These are phyloP conservation scores for Thryonomys swinderianus DNA, from an alignment of 2,113 vertebrate species.

Conservation along the genomic window DNA sequence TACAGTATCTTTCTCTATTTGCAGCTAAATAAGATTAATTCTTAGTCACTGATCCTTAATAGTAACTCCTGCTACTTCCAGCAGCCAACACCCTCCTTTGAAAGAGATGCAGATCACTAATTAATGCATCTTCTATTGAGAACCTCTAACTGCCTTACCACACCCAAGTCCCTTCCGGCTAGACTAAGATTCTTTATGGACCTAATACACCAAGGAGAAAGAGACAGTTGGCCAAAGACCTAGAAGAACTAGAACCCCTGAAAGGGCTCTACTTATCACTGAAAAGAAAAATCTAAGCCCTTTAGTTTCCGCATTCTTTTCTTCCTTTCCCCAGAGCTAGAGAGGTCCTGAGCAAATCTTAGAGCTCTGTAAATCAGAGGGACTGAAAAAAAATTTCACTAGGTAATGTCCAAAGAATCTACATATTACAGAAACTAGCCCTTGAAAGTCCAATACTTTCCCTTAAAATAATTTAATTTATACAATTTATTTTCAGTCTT, in stretches of 20 bases:
- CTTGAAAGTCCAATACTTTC: background rate
- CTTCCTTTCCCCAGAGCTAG: background rate
- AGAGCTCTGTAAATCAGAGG: background rate
- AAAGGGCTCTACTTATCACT: slow-evolving; percentile 36
- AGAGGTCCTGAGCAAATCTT: slow-evolving; percentile 16
- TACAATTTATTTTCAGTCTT: background rate
- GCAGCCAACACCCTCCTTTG: slow-evolving; percentile 62
- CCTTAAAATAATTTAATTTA: slow-evolving; percentile 23
- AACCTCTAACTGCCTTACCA: slow-evolving; percentile 71
- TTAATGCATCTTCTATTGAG: slow-evolving; percentile 69
- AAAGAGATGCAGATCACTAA: slow-evolving; percentile 72
- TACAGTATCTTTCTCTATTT: slow-evolving; percentile 70
- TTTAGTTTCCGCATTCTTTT: slow-evolving; percentile 32
- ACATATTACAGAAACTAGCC: slow-evolving; percentile 6
- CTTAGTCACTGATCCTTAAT: slow-evolving; percentile 68
- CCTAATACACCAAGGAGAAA: slow-evolving; percentile 13
- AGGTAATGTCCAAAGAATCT: background rate
- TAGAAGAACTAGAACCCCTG: slow-evolving; percentile 38
- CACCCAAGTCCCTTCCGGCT: slow-evolving; percentile 67
- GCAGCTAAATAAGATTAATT: slow-evolving; percentile 77
- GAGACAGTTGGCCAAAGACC: background rate
- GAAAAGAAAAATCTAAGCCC: slow-evolving; percentile 37
- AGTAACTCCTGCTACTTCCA: slow-evolving; percentile 67
- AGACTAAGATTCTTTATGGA: slow-evolving; percentile 63
- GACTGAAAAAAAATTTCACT: background rate